These are phyloP conservation scores for Drosophila guanche DNA, from an alignment of 1,140 invertebrate species.

Conservation along the genomic window DNA sequence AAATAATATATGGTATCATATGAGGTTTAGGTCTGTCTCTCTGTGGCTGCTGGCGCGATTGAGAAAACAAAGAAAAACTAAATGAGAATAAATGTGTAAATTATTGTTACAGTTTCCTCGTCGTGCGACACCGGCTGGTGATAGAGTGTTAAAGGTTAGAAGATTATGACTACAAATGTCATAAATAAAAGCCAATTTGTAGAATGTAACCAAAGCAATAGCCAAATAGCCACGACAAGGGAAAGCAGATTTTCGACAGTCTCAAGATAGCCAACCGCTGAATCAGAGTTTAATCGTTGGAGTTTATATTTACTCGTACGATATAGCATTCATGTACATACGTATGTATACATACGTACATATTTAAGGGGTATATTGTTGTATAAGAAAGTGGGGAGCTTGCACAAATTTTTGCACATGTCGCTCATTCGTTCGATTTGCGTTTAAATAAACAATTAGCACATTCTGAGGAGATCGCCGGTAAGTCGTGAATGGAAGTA, in stretches of 20 bases:
- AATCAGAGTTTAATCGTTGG: conserved; percentile 36
- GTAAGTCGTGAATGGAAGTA: conserved; percentile 6
- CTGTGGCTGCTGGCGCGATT: not conserved
- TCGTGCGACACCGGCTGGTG: too few species aligned
- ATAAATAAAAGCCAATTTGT: not conserved
- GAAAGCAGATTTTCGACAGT: conserved; percentile 22
- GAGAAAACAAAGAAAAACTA: conserved; percentile 1
- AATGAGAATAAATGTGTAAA: conserved; percentile 47
- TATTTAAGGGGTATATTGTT: conserved; percentile 18
- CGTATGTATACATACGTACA: not conserved
- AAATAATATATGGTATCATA: conserved; percentile 41
- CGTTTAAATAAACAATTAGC: conserved; percentile 62
- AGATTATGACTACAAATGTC: too few species aligned
- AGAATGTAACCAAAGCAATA: not conserved
- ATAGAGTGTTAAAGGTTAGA: too few species aligned
- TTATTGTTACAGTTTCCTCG: conserved; percentile 16
- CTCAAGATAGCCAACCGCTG: conserved; percentile 22
- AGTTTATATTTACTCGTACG: conserved; percentile 4
- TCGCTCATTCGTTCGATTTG: conserved; percentile 50
- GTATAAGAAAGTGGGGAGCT: conserved; percentile 46
- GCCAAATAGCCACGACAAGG: conserved; percentile 6
- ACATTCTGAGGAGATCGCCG: conserved; percentile 33
- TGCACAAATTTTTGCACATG: conserved; percentile 67
- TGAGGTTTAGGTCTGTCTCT: conserved; percentile 2
- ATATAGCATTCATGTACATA: not conserved